phyloP scores from a whole-genome alignment of 2,888 invertebrate species.

The Nebria brevicollis region DNA sequence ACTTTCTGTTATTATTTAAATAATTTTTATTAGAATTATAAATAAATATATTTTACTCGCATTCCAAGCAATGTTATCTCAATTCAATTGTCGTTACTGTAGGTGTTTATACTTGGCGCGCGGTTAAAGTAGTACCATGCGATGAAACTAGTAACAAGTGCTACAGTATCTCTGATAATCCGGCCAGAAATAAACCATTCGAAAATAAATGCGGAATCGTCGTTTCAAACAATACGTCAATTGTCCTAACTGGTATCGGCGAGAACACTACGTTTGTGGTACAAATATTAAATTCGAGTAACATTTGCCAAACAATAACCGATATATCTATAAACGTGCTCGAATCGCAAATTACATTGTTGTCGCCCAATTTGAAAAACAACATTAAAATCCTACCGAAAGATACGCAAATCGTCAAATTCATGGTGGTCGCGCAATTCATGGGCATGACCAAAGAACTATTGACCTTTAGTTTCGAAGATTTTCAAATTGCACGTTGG shows the following conservation, averaged over 20 bases:
- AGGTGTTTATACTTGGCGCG: slow-evolving; percentile 67
- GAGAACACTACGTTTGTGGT: neutral
- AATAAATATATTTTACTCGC: no score
- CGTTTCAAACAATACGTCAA: neutral
- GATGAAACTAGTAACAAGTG: slow-evolving; percentile 46
- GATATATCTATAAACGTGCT: neutral
- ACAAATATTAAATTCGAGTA: neutral
- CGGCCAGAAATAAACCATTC: neutral
- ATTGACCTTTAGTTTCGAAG: slow-evolving; percentile 64
- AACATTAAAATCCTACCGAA: slow-evolving; percentile 61
- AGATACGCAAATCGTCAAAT: slow-evolving; percentile 60
- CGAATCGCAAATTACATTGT: slow-evolving; percentile 62
- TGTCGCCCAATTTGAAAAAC: slow-evolving; percentile 59
- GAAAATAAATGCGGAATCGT: slow-evolving; percentile 8
- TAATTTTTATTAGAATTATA: no score
- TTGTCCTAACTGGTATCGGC: neutral
- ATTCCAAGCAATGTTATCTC: no score
- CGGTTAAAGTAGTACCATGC: slow-evolving; percentile 64
- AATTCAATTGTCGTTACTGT: no score
- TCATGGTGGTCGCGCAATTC: slow-evolving; percentile 67
- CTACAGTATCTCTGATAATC: neutral
- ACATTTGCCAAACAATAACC: neutral
- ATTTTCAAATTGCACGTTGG: slow-evolving; percentile 70
- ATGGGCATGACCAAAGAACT: slow-evolving; percentile 69
- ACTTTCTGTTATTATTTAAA: no score